These are phyloP conservation scores for Apis cerana DNA, from an alignment of 1,140 invertebrate species.

Conservation along the genomic window DNA sequence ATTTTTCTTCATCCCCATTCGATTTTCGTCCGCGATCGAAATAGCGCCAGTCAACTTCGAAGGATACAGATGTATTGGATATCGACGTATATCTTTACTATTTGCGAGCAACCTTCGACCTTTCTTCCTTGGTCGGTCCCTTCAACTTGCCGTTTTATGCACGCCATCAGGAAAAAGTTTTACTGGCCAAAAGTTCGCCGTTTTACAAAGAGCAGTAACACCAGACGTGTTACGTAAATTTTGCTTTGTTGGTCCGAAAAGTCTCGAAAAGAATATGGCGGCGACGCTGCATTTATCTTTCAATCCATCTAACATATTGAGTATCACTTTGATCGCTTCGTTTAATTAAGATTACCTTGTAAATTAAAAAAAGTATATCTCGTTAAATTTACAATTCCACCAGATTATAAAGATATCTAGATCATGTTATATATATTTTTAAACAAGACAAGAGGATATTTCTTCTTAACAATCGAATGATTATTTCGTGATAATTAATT, in stretches of 20 bases:
- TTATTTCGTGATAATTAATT: no score
- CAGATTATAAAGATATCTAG: no score
- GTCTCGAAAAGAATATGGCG: background rate
- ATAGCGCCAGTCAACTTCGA: no score
- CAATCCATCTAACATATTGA: background rate
- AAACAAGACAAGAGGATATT: no score
- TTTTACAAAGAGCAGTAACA: conserved; percentile 1
- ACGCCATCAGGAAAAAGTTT: conserved; percentile 12
- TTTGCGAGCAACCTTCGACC: background rate
- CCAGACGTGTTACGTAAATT: conserved; percentile 14
- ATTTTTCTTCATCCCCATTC: background rate
- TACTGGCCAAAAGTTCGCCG: background rate
- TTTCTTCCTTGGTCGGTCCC: background rate
- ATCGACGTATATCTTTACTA: background rate
- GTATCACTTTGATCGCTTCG: no score
- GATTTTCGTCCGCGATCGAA: no score
- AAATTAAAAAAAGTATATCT: no score
- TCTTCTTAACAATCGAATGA: no score
- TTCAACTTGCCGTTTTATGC: conserved; percentile 23
- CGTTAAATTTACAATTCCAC: no score
- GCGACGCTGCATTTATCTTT: background rate
- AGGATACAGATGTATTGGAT: no score
- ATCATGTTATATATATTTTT: no score
- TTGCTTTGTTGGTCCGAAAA: background rate
- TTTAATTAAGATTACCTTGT: no score